These are phyloP conservation scores for Philereme vetulata DNA, from an alignment of 2,888 invertebrate species.

Conservation along the genomic window DNA sequence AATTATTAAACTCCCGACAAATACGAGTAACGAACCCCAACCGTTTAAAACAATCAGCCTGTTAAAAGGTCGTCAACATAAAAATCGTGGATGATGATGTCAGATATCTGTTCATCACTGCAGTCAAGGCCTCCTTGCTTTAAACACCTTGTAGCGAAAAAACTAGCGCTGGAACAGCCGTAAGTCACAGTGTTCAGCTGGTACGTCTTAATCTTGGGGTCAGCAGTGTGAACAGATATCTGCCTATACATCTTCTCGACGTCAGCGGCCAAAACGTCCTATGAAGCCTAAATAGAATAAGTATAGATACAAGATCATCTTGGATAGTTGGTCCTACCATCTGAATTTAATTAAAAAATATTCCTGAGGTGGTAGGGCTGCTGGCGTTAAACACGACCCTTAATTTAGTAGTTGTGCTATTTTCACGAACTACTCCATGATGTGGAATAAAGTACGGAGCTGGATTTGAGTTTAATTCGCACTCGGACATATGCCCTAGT, in stretches of 20 bases:
- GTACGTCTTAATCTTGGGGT: no score
- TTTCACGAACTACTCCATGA: constrained; percentile 31
- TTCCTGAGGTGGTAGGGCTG: constrained; percentile 8
- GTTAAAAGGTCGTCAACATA: no score
- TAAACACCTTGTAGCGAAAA: no score
- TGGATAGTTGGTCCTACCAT: constrained; percentile 11
- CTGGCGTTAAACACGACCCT: no score
- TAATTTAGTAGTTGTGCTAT: constrained; percentile 30
- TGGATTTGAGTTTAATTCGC: not conserved
- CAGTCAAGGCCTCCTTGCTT: no score
- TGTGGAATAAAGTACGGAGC: constrained; percentile 17
- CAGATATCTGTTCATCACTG: no score
- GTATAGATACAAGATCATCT: constrained; percentile 38
- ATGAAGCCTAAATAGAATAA: constrained; percentile 34
- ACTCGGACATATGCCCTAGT: constrained; percentile 38
- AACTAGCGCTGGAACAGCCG: no score
- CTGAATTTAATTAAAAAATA: constrained; percentile 17
- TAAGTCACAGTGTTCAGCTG: no score
- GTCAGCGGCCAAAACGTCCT: constrained; percentile 34
- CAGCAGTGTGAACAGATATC: constrained; percentile 26
- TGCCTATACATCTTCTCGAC: constrained; percentile 42
- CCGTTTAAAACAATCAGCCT: no score
- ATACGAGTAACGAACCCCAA: no score
- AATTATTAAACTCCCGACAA: no score
- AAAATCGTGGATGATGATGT: no score